Percentiles rank a stretch among this genome's conserved stretches.
Conservation (phyloP, 2,113 vertebrate species). For the Coregonus clupeaformis region DNA sequence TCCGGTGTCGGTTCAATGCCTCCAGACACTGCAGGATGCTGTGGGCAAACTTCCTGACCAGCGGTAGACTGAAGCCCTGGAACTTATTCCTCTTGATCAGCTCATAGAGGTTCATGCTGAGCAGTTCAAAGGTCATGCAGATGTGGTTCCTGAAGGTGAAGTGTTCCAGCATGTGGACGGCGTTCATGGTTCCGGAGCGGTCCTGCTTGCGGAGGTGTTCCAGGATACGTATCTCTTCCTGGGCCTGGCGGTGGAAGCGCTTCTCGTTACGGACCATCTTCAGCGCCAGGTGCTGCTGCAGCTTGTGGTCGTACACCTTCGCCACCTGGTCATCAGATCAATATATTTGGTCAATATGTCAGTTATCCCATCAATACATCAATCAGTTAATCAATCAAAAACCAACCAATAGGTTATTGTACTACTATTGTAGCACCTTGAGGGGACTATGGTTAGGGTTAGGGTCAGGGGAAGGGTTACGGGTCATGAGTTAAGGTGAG, state of each 20-base stretch:
- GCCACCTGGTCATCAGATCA: slow-evolving; percentile 78
- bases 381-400: too few species aligned
- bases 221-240: slow-evolving; percentile 95
- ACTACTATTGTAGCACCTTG: too few species aligned
- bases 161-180: slow-evolving; percentile 96
- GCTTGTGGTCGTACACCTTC: slow-evolving; percentile 95
- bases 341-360: too few species aligned
- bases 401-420: too few species aligned
- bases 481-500: too few species aligned
- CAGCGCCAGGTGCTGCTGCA: slow-evolving; percentile 91
- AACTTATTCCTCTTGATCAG: slow-evolving; percentile 99
- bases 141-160: slow-evolving; percentile 98
- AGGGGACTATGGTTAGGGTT: too few species aligned
- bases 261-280: slow-evolving; percentile 99
- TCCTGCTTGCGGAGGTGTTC: slow-evolving; percentile 97
- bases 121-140: slow-evolving; percentile 96
- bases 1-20: slow-evolving; percentile 86
- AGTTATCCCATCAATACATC: too few species aligned
- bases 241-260: slow-evolving; percentile 93
- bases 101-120: slow-evolving; percentile 97
- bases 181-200: slow-evolving; percentile 92
- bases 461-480: too few species aligned
- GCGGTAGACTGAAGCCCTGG: slow-evolving; percentile 92
- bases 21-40: slow-evolving; percentile 96
- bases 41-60: slow-evolving; percentile 96